These are phyloP conservation scores for Microcebus tavaratra DNA, from an alignment of 2,113 vertebrate genomes.

Conservation along the genomic window DNA sequence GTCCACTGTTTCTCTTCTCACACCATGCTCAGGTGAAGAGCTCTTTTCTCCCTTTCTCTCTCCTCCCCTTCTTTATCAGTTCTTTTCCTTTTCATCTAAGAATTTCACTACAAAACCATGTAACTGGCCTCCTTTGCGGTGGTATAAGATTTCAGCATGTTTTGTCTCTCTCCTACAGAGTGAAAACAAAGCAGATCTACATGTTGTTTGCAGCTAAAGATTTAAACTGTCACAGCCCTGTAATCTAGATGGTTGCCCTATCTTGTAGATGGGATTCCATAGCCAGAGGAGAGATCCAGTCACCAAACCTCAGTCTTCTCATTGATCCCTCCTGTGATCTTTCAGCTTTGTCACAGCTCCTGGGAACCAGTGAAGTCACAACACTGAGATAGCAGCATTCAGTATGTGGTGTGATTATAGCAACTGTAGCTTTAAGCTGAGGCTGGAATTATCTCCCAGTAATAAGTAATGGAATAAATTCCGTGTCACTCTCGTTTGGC, in stretches of 20 bases:
- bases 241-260: background rate
- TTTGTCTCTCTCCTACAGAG: background rate
- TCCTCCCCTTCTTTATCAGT: background rate
- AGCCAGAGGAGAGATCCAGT: too few species aligned
- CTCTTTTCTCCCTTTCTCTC: background rate
- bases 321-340: too few species aligned
- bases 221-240: accelerated
- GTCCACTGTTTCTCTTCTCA: background rate
- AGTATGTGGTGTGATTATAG: background rate
- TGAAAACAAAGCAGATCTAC: background rate
- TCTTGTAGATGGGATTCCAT: too few species aligned
- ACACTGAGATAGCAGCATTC: background rate
- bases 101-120: background rate
- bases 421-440: background rate
- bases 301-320: background rate
- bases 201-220: background rate
- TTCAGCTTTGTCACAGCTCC: background rate
- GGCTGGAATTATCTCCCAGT: background rate
- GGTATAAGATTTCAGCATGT: too few species aligned
- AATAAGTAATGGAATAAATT: background rate
- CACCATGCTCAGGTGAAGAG: accelerated
- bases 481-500: background rate
- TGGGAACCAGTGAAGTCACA: background rate
- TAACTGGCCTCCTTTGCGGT: background rate
- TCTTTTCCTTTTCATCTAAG: background rate